These are phyloP conservation scores for Caenorhabditis latens DNA, from an alignment of 1,140 invertebrate genomes.

Conservation along the genomic window DNA sequence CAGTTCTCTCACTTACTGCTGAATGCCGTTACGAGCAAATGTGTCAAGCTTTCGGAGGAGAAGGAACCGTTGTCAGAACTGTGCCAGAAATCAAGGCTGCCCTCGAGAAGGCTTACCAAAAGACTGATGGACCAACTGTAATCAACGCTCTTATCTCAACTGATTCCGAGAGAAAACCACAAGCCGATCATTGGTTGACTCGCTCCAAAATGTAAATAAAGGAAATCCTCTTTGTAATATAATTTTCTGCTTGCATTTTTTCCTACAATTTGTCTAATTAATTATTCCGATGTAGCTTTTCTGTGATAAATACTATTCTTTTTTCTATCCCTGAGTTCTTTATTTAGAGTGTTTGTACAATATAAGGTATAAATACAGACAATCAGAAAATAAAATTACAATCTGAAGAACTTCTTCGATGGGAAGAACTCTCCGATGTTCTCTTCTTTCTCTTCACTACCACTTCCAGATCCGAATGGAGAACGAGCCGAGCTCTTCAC, in stretches of 20 bases:
- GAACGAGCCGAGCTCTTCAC: constrained; percentile 23
- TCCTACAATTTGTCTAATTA: neutral
- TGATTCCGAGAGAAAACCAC: constrained; percentile 88
- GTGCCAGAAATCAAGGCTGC: constrained; percentile 56
- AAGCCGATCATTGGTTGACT: constrained; percentile 87
- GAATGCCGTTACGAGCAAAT: constrained; percentile 90
- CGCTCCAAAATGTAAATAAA: constrained; percentile 83
- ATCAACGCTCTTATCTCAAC: constrained; percentile 93
- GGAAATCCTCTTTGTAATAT: neutral
- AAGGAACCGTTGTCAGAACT: constrained; percentile 85
- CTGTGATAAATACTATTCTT: neutral
- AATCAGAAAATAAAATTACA: neutral
- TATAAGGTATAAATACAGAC: neutral
- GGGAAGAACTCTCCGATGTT: constrained; percentile 38
- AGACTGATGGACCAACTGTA: constrained; percentile 85
- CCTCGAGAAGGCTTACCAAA: constrained; percentile 79
- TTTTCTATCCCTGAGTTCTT: neutral
- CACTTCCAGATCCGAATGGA: neutral
- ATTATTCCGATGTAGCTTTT: constrained; percentile 18
- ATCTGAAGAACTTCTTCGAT: neutral
- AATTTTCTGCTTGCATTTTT: constrained; percentile 19
- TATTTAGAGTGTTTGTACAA: neutral
- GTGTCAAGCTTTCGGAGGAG: constrained; percentile 86
- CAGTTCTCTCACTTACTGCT: constrained; percentile 85
- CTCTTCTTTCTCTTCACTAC: constrained; percentile 24